Evolutionary conservation across 92 coral and sea anemone genomes (phyloP), one percentile per base, ranked within the genome.

Genomic region (Porites rus): DNA sequence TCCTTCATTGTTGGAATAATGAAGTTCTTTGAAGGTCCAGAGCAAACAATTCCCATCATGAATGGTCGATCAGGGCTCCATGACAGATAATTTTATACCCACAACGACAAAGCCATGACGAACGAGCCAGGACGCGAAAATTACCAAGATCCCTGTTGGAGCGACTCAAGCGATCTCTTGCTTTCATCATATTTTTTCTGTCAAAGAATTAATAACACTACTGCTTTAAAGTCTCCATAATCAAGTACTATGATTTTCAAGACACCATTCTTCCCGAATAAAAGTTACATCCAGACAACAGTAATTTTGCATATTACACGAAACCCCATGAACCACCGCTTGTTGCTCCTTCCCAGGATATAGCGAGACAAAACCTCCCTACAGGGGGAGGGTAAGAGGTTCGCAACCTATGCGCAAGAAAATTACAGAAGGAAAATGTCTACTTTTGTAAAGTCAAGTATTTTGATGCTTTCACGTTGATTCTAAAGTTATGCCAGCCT

Each of bases 41-140:
- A 74, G 64, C 79, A 64, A 21, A 65, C 80, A 73, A 83, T 74
- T 64, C 87, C 87, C 87, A 83, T 83, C 87, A 17, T 73, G 61
- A 74, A 74, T 12, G 17, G 53, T 18, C 7, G 80, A 73, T 83
- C 24, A 73, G 62, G 73, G 59, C 12, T 28, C 69, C 75, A 70
- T 81, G 16, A 54, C 60, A 72, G 69, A 12, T 38, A 70, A 81
- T 58, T 70, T 58, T 50, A 53, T 58, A 25, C 13, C 18, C 69
- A 1, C 25, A 60, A 69, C 51, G 8, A 71, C 77, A 28, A 38
- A 59, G 78, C 78, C 86, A 71, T 81, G 43, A 56, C 86, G n/a
- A 72, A 60, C 21, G 8, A 50, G 13, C 28, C 9, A 0, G 22
- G 77, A 31, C 59, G 21, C 20, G 13, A 38, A 38, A 60, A 70